These are phyloP conservation scores for Montipora capitata DNA, from an alignment of 92 coral and sea anemone genomes.

Conservation along the genomic window DNA sequence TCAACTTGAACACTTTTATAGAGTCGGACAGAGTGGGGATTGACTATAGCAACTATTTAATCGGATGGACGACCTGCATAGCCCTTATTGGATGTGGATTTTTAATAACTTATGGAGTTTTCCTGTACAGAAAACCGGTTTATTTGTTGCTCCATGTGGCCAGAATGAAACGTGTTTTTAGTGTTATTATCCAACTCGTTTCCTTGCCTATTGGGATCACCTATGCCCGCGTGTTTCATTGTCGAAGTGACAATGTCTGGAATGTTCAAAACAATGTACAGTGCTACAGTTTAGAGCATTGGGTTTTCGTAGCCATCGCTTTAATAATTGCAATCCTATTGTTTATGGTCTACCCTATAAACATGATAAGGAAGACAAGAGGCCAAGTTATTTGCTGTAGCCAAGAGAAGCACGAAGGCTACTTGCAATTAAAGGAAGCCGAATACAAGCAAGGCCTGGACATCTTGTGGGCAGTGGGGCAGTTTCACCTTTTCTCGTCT, in stretches of 20 bases:
- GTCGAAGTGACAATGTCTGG: slow-evolving; percentile 85
- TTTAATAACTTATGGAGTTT: slow-evolving; percentile 76
- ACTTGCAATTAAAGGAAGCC: slow-evolving; percentile 97
- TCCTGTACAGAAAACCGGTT: slow-evolving; percentile 87
- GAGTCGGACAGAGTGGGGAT: slow-evolving; percentile 80
- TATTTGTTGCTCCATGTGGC: slow-evolving; percentile 93
- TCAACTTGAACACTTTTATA: slow-evolving; percentile 72
- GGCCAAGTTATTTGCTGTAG: slow-evolving; percentile 92
- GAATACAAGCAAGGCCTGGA: slow-evolving; percentile 99
- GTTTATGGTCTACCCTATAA: slow-evolving; percentile 92
- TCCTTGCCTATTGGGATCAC: slow-evolving; percentile 92
- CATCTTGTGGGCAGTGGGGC: slow-evolving; percentile 99
- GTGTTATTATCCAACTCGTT: slow-evolving; percentile 83
- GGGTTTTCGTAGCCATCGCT: slow-evolving; percentile 78
- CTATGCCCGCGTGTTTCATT: slow-evolving; percentile 93
- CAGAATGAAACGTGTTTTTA: slow-evolving; percentile 94
- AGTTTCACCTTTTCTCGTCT: slow-evolving; percentile 97
- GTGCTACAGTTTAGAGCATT: slow-evolving; percentile 86
- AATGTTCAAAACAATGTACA: slow-evolving; percentile 88
- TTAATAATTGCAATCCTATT: slow-evolving; percentile 71
- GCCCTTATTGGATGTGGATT: slow-evolving; percentile 79
- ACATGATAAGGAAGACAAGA: slow-evolving; percentile 87
- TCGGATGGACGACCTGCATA: slow-evolving; percentile 84
- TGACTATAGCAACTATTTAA: slow-evolving; percentile 85
- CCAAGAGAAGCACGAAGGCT: slow-evolving; percentile 95